Evolutionary conservation across 2,888 invertebrate species (phyloP).

Genomic region (Gymnoscelis rufifasciata): DNA sequence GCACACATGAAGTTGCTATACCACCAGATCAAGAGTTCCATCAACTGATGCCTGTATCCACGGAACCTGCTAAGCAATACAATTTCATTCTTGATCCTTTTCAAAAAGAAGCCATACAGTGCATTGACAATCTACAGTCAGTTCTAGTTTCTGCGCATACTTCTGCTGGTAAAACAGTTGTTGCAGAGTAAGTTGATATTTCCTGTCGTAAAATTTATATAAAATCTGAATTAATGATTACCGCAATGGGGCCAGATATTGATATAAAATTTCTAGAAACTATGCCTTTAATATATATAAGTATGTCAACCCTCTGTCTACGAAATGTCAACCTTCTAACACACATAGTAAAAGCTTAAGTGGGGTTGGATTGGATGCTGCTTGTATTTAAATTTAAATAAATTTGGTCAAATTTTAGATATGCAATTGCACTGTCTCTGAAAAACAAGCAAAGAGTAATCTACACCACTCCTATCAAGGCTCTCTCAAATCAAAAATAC

Average conservation of each 20-base stretch:
- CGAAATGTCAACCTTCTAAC: too few species aligned
- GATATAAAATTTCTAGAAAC: too few species aligned
- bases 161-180: slow-evolving; percentile 99
- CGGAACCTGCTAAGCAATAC: slow-evolving; percentile 93
- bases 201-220: too few species aligned
- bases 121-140: slow-evolving; percentile 98
- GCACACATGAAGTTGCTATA: slow-evolving; percentile 97
- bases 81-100: slow-evolving; percentile 98
- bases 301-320: too few species aligned
- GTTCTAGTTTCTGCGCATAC: slow-evolving; percentile 99
- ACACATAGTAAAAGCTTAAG: too few species aligned
- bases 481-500: slow-evolving; percentile 99
- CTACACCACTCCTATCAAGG: slow-evolving; percentile 99
- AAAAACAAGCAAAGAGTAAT: slow-evolving; percentile 98
- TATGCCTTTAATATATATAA: too few species aligned
- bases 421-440: slow-evolving; percentile 96
- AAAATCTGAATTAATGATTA: too few species aligned
- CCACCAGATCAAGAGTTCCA: slow-evolving; percentile 92
- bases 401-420: too few species aligned
- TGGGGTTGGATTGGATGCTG: too few species aligned
- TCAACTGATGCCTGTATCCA: slow-evolving; percentile 74
- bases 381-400: too few species aligned
- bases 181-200: slow-evolving; percentile 90
- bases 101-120: slow-evolving; percentile 97
- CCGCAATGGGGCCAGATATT: too few species aligned